A percentile compares a stretch with the other conserved stretches of the same genome.
Conservation (phyloP, 2,113 vertebrate species). For the Girardinichthys multiradiatus region DNA sequence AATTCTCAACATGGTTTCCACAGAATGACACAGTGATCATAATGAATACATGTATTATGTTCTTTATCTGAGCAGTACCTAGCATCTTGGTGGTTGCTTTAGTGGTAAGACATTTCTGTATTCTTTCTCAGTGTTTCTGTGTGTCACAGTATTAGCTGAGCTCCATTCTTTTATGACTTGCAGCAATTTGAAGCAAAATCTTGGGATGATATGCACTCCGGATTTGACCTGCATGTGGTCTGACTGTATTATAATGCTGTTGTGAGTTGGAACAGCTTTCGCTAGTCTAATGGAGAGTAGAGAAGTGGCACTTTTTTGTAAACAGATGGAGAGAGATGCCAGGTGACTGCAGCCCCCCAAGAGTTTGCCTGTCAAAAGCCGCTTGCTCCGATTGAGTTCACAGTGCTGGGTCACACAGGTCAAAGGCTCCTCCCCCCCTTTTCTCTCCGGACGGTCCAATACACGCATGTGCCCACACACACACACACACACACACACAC, state of each 20-base stretch:
- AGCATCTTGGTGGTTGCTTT: neutral
- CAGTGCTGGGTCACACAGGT: conserved; percentile 56
- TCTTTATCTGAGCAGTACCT: too few relatives aligned
- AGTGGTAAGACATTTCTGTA: neutral
- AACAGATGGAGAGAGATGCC: conserved; percentile 87
- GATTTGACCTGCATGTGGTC: conserved; percentile 10
- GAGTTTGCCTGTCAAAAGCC: conserved; percentile 49
- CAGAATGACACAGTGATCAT: too few relatives aligned
- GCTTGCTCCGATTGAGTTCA: conserved; percentile 39
- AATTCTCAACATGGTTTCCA: too few relatives aligned
- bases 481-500: conserved; percentile 1
- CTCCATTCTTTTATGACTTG: neutral
- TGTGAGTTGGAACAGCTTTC: conserved; percentile 27
- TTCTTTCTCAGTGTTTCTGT: neutral
- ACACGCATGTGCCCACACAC: neutral
- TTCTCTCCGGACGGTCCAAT: conserved; percentile 39
- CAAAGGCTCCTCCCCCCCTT: conserved; percentile 50
- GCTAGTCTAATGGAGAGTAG: conserved; percentile 43
- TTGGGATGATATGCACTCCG: conserved; percentile 1
- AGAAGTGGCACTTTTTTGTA: conserved; percentile 63
- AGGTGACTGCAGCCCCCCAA: conserved; percentile 51
- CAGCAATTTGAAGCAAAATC: neutral
- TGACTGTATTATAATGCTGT: conserved; percentile 1
- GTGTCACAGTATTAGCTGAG: neutral
- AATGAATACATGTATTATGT: too few relatives aligned